Evolutionary conservation across 2,113 vertebrate species (phyloP).

Genomic region (Toxotes jaculatrix): DNA sequence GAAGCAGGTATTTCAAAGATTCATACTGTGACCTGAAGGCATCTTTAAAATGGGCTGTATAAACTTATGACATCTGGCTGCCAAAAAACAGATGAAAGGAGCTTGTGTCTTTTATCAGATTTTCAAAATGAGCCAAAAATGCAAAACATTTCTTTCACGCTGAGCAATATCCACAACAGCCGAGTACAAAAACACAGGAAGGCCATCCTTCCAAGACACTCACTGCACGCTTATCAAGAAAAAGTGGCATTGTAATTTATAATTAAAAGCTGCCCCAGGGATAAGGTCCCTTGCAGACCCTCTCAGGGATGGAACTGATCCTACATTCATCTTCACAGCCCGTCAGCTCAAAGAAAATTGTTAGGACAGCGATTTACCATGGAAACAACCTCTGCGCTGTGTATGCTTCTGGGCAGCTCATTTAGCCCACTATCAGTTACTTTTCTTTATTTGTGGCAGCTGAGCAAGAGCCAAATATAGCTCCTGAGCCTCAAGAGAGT

Average conservation of each 20-base stretch:
- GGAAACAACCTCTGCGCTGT: slow-evolving; percentile 58
- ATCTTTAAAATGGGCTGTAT: slow-evolving; percentile 21
- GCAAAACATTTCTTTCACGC: neutral
- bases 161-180: neutral
- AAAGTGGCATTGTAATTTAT: slow-evolving; percentile 11
- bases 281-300: slow-evolving; percentile 13
- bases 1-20: neutral
- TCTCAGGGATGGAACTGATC: slow-evolving; percentile 22
- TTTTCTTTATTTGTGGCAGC: slow-evolving; percentile 80
- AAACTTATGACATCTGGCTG: neutral
- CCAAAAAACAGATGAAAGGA: slow-evolving; percentile 18
- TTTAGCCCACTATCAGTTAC: slow-evolving; percentile 69
- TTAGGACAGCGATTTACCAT: slow-evolving; percentile 54
- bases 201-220: neutral
- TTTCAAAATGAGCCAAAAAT: slow-evolving; percentile 1
- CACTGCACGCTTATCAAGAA: slow-evolving; percentile 9
- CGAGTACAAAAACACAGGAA: neutral
- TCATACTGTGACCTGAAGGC: slow-evolving; percentile 25
- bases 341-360: slow-evolving; percentile 24
- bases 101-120: neutral
- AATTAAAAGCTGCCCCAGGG: slow-evolving; percentile 43
- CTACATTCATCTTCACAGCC: slow-evolving; percentile 31
- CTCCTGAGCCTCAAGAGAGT: slow-evolving; percentile 71
- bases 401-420: slow-evolving; percentile 44
- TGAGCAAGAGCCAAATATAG: slow-evolving; percentile 87